These are phyloP conservation scores for Morpho achilles DNA, from an alignment of 2,888 invertebrate species.

Conservation along the genomic window DNA sequence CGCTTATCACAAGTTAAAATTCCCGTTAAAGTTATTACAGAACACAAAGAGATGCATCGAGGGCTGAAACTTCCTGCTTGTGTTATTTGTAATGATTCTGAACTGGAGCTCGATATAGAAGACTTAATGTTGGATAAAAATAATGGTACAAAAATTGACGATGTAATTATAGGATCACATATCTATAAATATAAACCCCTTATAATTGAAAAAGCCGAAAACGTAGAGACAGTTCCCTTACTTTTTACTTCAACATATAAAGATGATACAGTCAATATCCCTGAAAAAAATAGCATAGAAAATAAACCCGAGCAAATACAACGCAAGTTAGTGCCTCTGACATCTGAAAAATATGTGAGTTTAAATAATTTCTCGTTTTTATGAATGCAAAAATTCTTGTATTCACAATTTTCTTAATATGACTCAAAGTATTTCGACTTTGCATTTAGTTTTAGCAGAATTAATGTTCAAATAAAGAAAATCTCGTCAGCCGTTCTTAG, in stretches of 20 bases:
- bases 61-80: slow-evolving; percentile 24
- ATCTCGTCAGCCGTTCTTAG: too few species aligned
- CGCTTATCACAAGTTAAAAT: slow-evolving; percentile 27
- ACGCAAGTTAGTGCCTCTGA: slow-evolving; percentile 5
- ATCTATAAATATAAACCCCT: slow-evolving; percentile 40
- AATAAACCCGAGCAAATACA: slow-evolving; percentile 19
- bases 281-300: background rate
- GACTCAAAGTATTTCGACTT: too few species aligned
- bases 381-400: too few species aligned
- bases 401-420: too few species aligned
- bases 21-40: slow-evolving; percentile 13
- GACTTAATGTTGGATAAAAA: slow-evolving; percentile 28
- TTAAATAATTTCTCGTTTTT: too few species aligned
- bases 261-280: slow-evolving; percentile 13
- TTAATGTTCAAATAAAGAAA: too few species aligned
- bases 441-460: too few species aligned
- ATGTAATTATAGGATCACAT: slow-evolving; percentile 49
- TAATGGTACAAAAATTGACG: slow-evolving; percentile 24
- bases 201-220: slow-evolving; percentile 24
- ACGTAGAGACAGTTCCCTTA: slow-evolving; percentile 31
- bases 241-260: slow-evolving; percentile 37
- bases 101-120: slow-evolving; percentile 37
- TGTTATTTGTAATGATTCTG: slow-evolving; percentile 36
- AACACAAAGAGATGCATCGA: slow-evolving; percentile 24
- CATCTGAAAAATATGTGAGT: slow-evolving; percentile 20